Percentiles rank a stretch among this genome's conserved stretches.
Evolutionary conservation across 2,888 invertebrate genomes (phyloP).

Genomic region (Cephus spinipes): DNA sequence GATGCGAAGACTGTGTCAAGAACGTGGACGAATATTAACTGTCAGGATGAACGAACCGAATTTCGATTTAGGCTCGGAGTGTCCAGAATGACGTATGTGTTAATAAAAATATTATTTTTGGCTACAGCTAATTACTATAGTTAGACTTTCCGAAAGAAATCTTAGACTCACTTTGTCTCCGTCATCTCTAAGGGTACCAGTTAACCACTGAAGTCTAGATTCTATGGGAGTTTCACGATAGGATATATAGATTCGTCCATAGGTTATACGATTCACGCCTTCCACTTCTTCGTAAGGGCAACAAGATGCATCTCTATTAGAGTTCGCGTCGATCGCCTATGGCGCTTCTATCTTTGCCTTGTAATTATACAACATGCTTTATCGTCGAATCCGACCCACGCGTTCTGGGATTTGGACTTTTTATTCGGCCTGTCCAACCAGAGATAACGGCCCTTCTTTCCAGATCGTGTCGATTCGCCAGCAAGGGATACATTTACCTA

Average conservation of each 20-base stretch:
- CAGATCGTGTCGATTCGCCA: background rate
- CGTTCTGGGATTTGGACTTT: background rate
- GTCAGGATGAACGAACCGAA: background rate
- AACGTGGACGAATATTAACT: background rate
- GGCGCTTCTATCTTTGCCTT: slow-evolving; percentile 25
- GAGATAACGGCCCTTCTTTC: background rate
- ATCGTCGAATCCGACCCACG: slow-evolving; percentile 19
- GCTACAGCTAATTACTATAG: background rate
- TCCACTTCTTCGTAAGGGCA: slow-evolving; percentile 20
- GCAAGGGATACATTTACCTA: background rate
- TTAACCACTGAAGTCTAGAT: background rate
- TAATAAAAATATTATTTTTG: background rate
- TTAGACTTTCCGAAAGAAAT: background rate
- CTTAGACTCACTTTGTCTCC: background rate
- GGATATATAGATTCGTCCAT: slow-evolving; percentile 25
- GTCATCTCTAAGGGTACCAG: background rate
- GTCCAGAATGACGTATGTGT: background rate
- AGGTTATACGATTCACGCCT: slow-evolving; percentile 20
- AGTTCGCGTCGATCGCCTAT: slow-evolving; percentile 33
- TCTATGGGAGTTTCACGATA: background rate
- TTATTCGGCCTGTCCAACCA: background rate
- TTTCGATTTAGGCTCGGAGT: background rate
- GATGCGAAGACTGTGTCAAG: background rate
- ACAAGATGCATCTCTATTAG: slow-evolving; percentile 42
- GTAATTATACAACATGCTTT: slow-evolving; percentile 23